These are phyloP conservation scores for Sebastes vulpes DNA, from an alignment of 2,797 vertebrate genomes.

Conservation along the genomic window DNA sequence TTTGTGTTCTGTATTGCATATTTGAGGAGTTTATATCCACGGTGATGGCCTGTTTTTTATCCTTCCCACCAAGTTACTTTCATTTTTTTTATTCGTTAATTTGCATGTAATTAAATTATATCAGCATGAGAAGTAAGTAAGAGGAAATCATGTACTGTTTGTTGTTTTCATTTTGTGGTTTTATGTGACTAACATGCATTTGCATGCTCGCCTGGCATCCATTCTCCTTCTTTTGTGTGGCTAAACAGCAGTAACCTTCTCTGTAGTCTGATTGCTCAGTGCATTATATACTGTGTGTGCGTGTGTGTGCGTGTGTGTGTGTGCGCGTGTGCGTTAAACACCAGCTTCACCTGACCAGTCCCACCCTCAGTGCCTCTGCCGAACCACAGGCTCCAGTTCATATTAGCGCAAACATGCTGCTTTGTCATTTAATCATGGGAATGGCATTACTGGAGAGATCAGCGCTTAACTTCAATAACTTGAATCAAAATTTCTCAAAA, in stretches of 20 bases:
- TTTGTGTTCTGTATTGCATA: slow-evolving; percentile 16
- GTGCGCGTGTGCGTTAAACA: slow-evolving; percentile 50
- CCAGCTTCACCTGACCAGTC: slow-evolving; percentile 67
- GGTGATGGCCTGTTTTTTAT: slow-evolving; percentile 20
- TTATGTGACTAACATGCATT: slow-evolving; percentile 37
- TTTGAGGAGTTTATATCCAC: not conserved
- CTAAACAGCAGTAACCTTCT: slow-evolving; percentile 37
- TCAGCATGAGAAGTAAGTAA: slow-evolving; percentile 27
- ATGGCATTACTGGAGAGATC: slow-evolving; percentile 88
- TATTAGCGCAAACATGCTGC: slow-evolving; percentile 80
- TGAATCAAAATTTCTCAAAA: not conserved
- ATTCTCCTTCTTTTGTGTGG: slow-evolving; percentile 20
- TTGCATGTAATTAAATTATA: slow-evolving; percentile 49
- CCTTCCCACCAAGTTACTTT: not conserved
- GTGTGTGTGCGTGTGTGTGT: slow-evolving; percentile 12
- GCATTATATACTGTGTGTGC: slow-evolving; percentile 47
- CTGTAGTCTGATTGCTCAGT: slow-evolving; percentile 53
- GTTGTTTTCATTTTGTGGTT: slow-evolving; percentile 13
- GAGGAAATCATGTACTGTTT: not conserved
- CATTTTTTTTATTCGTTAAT: not conserved
- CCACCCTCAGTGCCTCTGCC: slow-evolving; percentile 78
- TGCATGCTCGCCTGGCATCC: slow-evolving; percentile 21
- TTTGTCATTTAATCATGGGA: slow-evolving; percentile 84
- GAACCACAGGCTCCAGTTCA: slow-evolving; percentile 73
- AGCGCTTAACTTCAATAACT: slow-evolving; percentile 17